Conservation (phyloP, 2,797 vertebrate species). For the Coccyzus lansbergi region DNA sequence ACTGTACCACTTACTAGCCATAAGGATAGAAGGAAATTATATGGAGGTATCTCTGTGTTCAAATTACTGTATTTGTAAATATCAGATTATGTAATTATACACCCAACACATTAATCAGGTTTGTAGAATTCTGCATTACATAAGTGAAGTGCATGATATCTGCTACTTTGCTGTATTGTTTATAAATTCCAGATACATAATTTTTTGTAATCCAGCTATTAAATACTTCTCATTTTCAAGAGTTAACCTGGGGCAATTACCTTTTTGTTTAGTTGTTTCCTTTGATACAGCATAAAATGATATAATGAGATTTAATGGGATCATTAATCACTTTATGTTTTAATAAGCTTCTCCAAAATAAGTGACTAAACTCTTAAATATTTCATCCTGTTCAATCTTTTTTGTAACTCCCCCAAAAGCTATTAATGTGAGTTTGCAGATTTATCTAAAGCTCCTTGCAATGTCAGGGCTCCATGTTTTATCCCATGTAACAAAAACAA, state of each 20-base stretch:
- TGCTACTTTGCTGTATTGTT: background rate
- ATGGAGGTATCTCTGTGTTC: background rate
- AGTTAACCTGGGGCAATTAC: slow-evolving; percentile 42
- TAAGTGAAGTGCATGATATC: background rate
- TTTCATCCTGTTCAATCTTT: background rate
- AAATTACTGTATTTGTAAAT: slow-evolving; percentile 8
- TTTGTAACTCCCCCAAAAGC: background rate
- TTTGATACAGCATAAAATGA: slow-evolving; percentile 47
- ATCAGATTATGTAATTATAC: slow-evolving; percentile 5
- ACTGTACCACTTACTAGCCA: background rate
- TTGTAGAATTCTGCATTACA: background rate
- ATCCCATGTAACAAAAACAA: background rate
- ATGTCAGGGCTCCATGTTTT: background rate
- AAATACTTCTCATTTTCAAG: slow-evolving; percentile 31
- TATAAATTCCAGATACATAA: background rate
- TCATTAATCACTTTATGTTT: slow-evolving; percentile 58
- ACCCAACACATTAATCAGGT: background rate
- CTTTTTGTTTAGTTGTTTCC: slow-evolving; percentile 57
- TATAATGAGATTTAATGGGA: slow-evolving; percentile 60
- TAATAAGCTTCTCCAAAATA: slow-evolving; percentile 35
- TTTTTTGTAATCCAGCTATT: slow-evolving; percentile 40
- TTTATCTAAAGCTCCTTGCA: background rate
- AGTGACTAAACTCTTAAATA: slow-evolving; percentile 34
- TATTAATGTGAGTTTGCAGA: background rate
- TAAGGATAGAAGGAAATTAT: background rate